Base-by-base conservation (phyloP, 2,888 invertebrate species). In the Entomobrya multifasciata region DNA sequence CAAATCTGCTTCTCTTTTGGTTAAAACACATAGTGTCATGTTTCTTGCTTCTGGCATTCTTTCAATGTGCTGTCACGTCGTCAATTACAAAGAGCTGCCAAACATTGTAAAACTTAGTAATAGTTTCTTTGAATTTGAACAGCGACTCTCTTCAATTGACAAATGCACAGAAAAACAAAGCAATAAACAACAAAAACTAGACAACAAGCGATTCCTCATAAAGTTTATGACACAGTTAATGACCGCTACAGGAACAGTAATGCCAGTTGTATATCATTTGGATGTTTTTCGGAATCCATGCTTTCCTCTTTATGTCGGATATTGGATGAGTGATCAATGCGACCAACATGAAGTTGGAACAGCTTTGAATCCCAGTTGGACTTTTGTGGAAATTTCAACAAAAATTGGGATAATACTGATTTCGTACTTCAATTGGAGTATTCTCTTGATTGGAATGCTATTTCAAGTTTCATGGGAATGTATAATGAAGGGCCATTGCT, bases 261-360 rank as follows among this genome's bases (percentile, higher is more conserved):
- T 65, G n/a, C 65, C 79, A 1, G 11, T 65, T 6, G 11, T 79
- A 2, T 67, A 79, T 25, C 65, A 79, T 47, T 13, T 79, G 67
- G 65, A 79, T 15, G 30, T 79, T 0, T 2, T 79, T 0, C n/a
- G 79, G 30, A 79, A 79, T 67, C 79, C 79, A 0, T 79, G 79
- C 25, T 79, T 79, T 20, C 79, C 79, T 1, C 17, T 67, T 15
- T 79, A 79, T 15, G 20, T 52, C 0, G 79, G 79, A 4, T 79
- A 65, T 36, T 79, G 79, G 79, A 10, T 79, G 11, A 49, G 65
- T 17, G 22, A 17, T n/a, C 79, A 67, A 20, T 79, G 79, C 13
- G 2, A 17, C 3, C 22, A 5, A 0, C 36, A 22, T 3, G 65
- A 65, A 25, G 22, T 79, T 6, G 79, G 79, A 52, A 0, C 6